A percentile compares a stretch with the other conserved stretches of the same genome.
These are phyloP conservation scores for Geotrupes spiniger DNA, from an alignment of 2,888 invertebrate species.

Conservation along the genomic window DNA sequence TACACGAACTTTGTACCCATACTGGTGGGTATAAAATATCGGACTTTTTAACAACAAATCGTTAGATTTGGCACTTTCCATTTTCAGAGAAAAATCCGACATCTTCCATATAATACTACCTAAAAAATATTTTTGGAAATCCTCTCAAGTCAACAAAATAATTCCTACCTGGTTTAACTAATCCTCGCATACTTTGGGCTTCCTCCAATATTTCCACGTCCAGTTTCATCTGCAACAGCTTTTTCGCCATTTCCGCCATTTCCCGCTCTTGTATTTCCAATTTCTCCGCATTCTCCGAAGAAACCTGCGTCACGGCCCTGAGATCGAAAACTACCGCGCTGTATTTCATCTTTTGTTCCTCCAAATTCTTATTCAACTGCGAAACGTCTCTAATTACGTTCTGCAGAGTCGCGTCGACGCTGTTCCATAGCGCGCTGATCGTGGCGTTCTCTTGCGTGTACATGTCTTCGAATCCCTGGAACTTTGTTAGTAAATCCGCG, in stretches of 20 bases:
- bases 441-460: slow-evolving; percentile 46
- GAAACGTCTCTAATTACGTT: slow-evolving; percentile 30
- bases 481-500: slow-evolving; percentile 31
- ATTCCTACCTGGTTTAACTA: slow-evolving; percentile 8
- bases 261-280: slow-evolving; percentile 53
- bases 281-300: slow-evolving; percentile 54
- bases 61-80: slow-evolving; percentile 66
- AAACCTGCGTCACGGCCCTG: slow-evolving; percentile 52
- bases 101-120: slow-evolving; percentile 72
- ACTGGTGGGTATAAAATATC: slow-evolving; percentile 65
- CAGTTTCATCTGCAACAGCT: slow-evolving; percentile 51
- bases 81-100: slow-evolving; percentile 61
- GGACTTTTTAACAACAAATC: slow-evolving; percentile 65
- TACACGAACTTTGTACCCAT: slow-evolving; percentile 73
- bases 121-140: slow-evolving; percentile 30
- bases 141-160: neutral
- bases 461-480: slow-evolving; percentile 42
- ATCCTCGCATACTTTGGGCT: slow-evolving; percentile 25
- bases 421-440: slow-evolving; percentile 45
- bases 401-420: slow-evolving; percentile 41
- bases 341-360: slow-evolving; percentile 51
- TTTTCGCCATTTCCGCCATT: slow-evolving; percentile 44
- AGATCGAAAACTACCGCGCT: slow-evolving; percentile 52
- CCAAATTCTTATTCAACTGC: slow-evolving; percentile 34
- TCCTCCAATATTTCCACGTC: slow-evolving; percentile 52